phyloP scores from a whole-genome alignment of 2,888 invertebrate species.

The Cataglyphis cursor region DNA sequence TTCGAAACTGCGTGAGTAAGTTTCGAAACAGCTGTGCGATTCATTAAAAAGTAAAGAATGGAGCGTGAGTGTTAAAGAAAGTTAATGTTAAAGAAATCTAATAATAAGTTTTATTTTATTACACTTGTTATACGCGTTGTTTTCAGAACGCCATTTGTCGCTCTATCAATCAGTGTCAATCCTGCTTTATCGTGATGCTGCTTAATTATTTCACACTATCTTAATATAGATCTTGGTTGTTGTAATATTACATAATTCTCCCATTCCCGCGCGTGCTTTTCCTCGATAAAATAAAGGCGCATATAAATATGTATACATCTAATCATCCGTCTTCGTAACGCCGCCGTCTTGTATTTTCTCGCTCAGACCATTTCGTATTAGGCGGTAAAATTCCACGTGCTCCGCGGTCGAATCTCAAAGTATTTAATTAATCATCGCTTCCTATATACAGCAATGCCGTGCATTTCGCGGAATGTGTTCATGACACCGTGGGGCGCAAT shows the following conservation, averaged over 20 bases:
- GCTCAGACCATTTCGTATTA: slow-evolving; percentile 24
- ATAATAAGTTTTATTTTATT: not conserved
- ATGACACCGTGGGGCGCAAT: slow-evolving; percentile 10
- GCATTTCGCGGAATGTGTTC: slow-evolving; percentile 32
- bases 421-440: slow-evolving; percentile 50
- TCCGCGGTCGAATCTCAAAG: slow-evolving; percentile 48
- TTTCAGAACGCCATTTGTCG: slow-evolving; percentile 15
- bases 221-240: slow-evolving; percentile 32
- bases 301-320: slow-evolving; percentile 25
- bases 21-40: not conserved
- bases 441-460: not conserved
- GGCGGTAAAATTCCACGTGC: slow-evolving; percentile 27
- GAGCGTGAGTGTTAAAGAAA: not conserved
- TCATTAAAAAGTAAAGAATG: not conserved
- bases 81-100: not conserved
- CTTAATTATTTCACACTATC: slow-evolving; percentile 36
- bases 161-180: slow-evolving; percentile 44
- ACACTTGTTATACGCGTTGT: not conserved
- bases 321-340: slow-evolving; percentile 55
- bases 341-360: slow-evolving; percentile 46
- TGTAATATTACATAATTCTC: slow-evolving; percentile 23
- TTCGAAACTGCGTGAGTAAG: not conserved
- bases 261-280: slow-evolving; percentile 15
- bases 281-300: slow-evolving; percentile 25
- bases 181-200: slow-evolving; percentile 12